Evolutionary conservation across 1,140 invertebrate genomes (phyloP), one percentile per base, ranked within the genome.

Genomic region (Orchestia grillus): DNA sequence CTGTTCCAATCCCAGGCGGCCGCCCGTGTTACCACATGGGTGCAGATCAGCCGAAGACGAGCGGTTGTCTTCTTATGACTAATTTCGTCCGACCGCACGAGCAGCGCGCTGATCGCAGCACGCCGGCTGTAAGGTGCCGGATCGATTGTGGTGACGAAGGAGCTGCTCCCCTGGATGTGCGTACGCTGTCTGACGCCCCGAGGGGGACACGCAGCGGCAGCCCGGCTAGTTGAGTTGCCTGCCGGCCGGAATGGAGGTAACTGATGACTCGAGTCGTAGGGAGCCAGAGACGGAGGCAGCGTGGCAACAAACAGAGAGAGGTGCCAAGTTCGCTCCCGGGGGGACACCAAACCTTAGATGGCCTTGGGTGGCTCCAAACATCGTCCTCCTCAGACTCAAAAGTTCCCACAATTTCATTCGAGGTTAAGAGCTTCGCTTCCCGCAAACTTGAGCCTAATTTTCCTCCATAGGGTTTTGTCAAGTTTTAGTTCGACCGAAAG

Each of bases 281-380:
- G 43, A 94, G 92, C 92, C 44, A 42, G 92, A 94, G 44, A 19
- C 92, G 6, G 44, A 94, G 92, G 43, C 92, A 94, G 92, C 92
- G 92, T 94, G 92, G 92, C 92, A 94, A 94, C 92, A 94, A 94
- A 94, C 92, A 45, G 43, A 44, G 92, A 11, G 92, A 44, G 92
- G 92, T 94, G 92, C 92, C 92, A 94, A 94, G 92, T 94, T 11
- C 47, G 92, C 43, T 94, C 92, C 44, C 36, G 11, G 43, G 92
- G 92, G 90, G 44, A 44, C 88, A 45, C 92, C 92, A 94, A 94
- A 94, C 92, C 92, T 94, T 94, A 94, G 92, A 94, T 94, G 92
- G 92, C 92, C 92, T 94, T 94, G 92, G 92, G n/a, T 11, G 92
- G 36, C 92, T 94, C 16, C 92, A 94, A 94, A 43, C 41, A 44